A percentile compares a stretch with the other conserved stretches of the same genome.
These are phyloP conservation scores for Drosophila littoralis DNA, from an alignment of 1,140 invertebrate species.

Conservation along the genomic window DNA sequence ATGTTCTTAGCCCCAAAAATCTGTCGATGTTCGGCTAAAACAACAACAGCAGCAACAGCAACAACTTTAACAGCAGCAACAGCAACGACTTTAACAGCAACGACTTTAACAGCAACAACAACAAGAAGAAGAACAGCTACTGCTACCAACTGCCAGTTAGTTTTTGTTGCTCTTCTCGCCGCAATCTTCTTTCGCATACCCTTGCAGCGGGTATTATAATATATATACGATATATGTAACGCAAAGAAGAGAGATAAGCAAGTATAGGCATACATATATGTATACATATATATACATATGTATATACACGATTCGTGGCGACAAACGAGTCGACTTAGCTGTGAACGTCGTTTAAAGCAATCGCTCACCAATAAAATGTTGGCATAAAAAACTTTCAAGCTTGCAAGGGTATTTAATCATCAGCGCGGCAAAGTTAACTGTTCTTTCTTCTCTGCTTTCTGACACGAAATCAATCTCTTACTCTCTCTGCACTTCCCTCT, in stretches of 20 bases:
- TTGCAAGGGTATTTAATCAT: neutral
- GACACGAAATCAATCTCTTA: conserved; percentile 69
- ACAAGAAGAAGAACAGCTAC: conserved; percentile 1
- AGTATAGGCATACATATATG: neutral
- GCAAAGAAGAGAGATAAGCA: neutral
- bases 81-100: conserved; percentile 8
- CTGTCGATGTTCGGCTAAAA: conserved; percentile 33
- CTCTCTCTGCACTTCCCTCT: conserved; percentile 9
- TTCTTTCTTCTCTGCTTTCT: conserved; percentile 34
- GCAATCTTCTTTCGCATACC: conserved; percentile 22
- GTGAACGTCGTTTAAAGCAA: no score
- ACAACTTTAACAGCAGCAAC: neutral
- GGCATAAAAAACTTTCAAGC: neutral
- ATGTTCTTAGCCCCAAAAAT: conserved; percentile 46
- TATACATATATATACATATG: no score
- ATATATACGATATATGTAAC: neutral
- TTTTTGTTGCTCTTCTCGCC: conserved; percentile 16
- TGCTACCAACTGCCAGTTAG: conserved; percentile 20
- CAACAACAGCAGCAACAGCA: conserved; percentile 21
- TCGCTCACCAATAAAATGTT: no score
- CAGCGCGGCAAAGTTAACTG: neutral
- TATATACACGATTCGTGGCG: no score
- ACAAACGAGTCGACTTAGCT: no score
- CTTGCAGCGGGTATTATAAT: neutral
- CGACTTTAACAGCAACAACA: neutral